These are phyloP conservation scores for Mythimna loreyi DNA, from an alignment of 2,888 invertebrate species.

Conservation along the genomic window DNA sequence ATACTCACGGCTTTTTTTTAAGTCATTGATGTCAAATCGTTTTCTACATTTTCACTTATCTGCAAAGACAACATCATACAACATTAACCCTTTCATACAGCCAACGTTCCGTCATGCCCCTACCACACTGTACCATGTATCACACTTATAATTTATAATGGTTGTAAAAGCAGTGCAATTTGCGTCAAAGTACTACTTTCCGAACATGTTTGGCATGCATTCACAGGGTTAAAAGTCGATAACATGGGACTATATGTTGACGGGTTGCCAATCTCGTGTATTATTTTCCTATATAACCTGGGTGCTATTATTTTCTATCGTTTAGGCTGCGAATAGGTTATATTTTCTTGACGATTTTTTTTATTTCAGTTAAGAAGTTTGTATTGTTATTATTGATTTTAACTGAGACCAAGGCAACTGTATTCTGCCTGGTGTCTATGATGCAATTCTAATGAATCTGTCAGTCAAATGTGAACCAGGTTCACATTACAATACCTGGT, in stretches of 20 bases:
- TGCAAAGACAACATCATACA: background rate
- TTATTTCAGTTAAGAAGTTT: conserved; percentile 5
- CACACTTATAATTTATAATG: conserved; percentile 25
- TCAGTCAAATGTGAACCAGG: too few relatives aligned
- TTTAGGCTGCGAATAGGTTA: background rate
- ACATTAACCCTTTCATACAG: background rate
- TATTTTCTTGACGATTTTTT: background rate
- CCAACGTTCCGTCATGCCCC: background rate
- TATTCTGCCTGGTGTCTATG: too few relatives aligned
- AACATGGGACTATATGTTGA: conserved; percentile 30
- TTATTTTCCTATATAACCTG: too few relatives aligned
- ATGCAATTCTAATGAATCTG: too few relatives aligned
- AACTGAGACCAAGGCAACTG: too few relatives aligned
- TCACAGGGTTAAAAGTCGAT: conserved; percentile 51
- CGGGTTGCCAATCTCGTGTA: conserved; percentile 32
- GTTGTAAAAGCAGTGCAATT: conserved; percentile 34
- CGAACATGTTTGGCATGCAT: conserved; percentile 49
- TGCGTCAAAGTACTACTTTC: conserved; percentile 37
- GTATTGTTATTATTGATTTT: too few relatives aligned
- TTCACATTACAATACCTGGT: too few relatives aligned
- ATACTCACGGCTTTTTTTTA: too few relatives aligned
- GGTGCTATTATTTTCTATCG: background rate
- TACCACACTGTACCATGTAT: background rate
- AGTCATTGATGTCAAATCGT: too few relatives aligned
- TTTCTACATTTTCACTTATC: background rate